Evolutionary conservation across 2,113 vertebrate species (phyloP), one percentile per base, ranked within the genome.

Genomic region (Pachycephala philippinensis): DNA sequence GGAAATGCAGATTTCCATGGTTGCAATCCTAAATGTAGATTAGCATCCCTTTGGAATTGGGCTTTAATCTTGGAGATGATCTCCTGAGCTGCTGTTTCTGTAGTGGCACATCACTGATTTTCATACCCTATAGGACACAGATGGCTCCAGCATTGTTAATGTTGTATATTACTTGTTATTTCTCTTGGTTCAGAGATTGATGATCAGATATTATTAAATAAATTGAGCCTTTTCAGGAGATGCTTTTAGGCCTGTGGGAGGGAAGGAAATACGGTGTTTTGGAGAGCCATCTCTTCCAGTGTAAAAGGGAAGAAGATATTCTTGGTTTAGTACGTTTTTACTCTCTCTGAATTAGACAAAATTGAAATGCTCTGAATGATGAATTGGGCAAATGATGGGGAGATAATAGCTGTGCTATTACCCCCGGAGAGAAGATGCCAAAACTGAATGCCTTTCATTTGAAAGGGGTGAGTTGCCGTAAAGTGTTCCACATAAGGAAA

Each of bases 231-330:
- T 71, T 72, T 94, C 30, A 21, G 42, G 69, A 68, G 80, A 50
- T 87, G 63, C 37, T 69, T 91, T 93, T 93, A 93, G 59, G 42
- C 31, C 30, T 54, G 87, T 85, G 57, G 30, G 74, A 85, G 78
- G 70, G n/a, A 87, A 82, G 50, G 63, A 95, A 63, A 66, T 49
- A 84, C 9, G 30, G 49, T 65, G 61, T 65, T 93, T 95, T 60
- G 61, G 75, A 85, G 53, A 85, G 40, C 61, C 33, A 39, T 87
- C 37, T 91, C 47, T 89, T 82, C 50, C 78, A 93, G 35, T 61
- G 18, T 91, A 80, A 85, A 90, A 93, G 35, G 22, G 24, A 86
- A 76, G 65, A 69, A 76, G 57, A 86, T 94, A 93, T 83, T 94
- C 49, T 76, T 76, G 50, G 47, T 76, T 95, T 83, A 44, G 70